phyloP scores from a whole-genome alignment of 1,140 invertebrate genomes.

The Neotoxoptera formosana region DNA sequence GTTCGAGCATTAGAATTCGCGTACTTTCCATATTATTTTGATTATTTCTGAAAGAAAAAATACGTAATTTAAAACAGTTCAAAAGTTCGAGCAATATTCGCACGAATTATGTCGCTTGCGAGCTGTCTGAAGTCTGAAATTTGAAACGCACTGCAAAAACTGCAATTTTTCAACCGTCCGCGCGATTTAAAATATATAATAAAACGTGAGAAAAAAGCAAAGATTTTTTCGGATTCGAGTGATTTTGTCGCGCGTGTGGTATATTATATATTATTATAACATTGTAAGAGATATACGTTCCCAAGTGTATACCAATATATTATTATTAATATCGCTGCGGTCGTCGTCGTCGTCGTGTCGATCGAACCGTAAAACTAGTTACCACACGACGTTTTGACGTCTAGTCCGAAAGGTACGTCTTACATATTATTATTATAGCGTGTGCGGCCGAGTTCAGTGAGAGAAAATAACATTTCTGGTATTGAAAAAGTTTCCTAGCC shows the following conservation, averaged over 20 bases:
- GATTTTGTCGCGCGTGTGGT: no score
- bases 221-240: background rate
- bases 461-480: background rate
- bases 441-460: background rate
- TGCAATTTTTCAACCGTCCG: background rate
- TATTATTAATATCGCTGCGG: background rate
- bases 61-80: background rate
- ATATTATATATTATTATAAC: background rate
- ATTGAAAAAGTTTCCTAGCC: background rate
- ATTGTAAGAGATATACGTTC: background rate
- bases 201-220: background rate
- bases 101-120: background rate
- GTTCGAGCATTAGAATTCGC: background rate
- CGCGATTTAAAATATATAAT: background rate
- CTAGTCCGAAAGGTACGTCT: background rate
- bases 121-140: background rate
- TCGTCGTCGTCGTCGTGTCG: background rate
- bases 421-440: no score
- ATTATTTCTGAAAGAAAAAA: background rate
- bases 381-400: background rate
- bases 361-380: background rate
- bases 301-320: background rate
- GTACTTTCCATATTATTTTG: background rate
- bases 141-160: background rate
- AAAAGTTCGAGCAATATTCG: background rate